These are phyloP conservation scores for Sterna hirundo DNA, from an alignment of 2,113 vertebrate species.

Conservation along the genomic window DNA sequence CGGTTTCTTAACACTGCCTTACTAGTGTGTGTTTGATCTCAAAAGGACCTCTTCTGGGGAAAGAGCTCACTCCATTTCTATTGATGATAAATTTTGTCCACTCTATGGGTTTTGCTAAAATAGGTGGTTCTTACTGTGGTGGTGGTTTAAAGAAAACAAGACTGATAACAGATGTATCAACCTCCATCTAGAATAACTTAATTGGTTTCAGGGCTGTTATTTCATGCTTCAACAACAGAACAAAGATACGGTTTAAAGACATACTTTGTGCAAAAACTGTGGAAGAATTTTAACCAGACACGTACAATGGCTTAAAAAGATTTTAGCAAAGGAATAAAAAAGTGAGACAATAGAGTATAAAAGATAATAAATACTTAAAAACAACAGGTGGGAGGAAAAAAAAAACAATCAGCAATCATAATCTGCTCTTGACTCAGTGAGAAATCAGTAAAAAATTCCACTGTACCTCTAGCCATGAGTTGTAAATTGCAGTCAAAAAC, in stretches of 20 bases:
- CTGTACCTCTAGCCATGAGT: not conserved
- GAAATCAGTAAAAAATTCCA: not conserved
- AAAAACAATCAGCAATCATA: not conserved
- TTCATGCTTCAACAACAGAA: not conserved
- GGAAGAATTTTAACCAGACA: not conserved
- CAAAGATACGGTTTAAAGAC: not conserved
- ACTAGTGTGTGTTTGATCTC: not conserved
- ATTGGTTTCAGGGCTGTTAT: not conserved
- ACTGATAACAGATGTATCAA: not conserved
- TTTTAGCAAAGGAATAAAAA: not conserved
- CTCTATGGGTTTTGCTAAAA: not conserved
- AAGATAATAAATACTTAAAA: not conserved
- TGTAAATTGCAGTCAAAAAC: not conserved
- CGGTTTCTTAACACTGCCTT: not conserved
- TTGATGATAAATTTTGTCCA: not conserved
- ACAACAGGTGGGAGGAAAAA: fast-evolving
- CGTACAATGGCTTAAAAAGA: not conserved
- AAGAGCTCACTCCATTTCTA: not conserved
- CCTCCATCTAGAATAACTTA: not conserved
- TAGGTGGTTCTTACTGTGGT: not conserved
- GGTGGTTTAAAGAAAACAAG: not conserved
- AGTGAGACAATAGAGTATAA: not conserved
- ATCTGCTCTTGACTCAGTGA: not conserved
- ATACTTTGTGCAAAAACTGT: not conserved
- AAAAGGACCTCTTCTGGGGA: not conserved